A percentile compares a stretch with the other conserved stretches of the same genome.
These are phyloP conservation scores for Sterrhoptilus dennistouni DNA, from an alignment of 2,113 vertebrate genomes.

Conservation along the genomic window DNA sequence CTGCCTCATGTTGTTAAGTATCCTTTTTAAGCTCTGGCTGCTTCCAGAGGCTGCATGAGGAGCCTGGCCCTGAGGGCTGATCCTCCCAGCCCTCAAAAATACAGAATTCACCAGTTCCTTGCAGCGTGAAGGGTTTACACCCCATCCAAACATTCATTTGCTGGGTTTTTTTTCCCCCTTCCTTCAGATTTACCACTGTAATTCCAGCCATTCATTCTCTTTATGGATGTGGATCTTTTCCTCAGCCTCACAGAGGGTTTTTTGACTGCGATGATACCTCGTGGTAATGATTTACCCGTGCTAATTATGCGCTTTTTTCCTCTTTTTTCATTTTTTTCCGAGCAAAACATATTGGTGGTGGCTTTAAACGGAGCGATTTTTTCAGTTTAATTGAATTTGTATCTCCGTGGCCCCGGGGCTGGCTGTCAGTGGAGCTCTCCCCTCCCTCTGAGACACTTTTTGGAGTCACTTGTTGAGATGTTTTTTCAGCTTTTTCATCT, in stretches of 20 bases:
- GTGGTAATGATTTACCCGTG: conserved; percentile 19
- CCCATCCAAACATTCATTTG: background rate
- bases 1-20: background rate
- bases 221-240: background rate
- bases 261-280: background rate
- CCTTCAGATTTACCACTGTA: background rate
- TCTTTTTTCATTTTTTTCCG: background rate
- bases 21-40: background rate
- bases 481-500: background rate
- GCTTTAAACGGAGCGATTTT: conserved; percentile 13
- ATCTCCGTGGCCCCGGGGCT: background rate
- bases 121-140: background rate
- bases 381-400: conserved; percentile 30
- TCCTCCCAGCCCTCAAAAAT: background rate
- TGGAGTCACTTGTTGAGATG: conserved; percentile 21
- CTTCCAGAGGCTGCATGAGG: background rate
- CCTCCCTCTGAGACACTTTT: background rate
- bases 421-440: background rate
- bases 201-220: background rate
- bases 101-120: background rate
- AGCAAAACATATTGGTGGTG: background rate
- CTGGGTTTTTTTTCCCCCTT: rapidly evolving
- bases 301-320: background rate
- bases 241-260: background rate
- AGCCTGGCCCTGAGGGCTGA: background rate